phyloP scores from a whole-genome alignment of 2,113 vertebrate species.

The Pelecanus crispus region DNA sequence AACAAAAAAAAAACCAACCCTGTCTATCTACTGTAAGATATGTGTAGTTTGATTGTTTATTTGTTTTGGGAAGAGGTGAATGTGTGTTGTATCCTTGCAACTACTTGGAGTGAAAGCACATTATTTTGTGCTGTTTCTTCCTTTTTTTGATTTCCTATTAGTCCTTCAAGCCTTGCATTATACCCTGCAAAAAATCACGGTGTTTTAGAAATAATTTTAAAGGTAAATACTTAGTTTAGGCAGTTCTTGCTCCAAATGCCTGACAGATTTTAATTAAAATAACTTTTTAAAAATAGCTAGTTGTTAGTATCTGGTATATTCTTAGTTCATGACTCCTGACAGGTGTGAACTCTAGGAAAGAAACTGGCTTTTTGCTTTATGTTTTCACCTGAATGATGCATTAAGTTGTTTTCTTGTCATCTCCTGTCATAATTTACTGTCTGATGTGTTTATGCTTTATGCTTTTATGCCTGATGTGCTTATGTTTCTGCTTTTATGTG shows the following conservation, averaged over 20 bases:
- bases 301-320: not conserved
- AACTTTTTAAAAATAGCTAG: not conserved
- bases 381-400: not conserved
- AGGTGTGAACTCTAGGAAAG: not conserved
- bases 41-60: not conserved
- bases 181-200: not conserved
- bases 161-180: not conserved
- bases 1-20: not conserved
- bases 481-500: too few species aligned
- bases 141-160: not conserved
- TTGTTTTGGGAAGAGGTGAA: not conserved
- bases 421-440: not conserved
- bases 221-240: not conserved
- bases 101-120: not conserved
- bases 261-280: not conserved
- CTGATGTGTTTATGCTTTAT: too few species aligned
- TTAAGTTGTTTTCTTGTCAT: not conserved
- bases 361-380: not conserved
- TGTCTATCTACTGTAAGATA: not conserved
- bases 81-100: accelerated
- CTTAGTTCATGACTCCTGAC: not conserved
- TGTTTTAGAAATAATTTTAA: not conserved
- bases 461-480: too few species aligned
- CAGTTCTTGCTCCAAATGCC: not conserved
- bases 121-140: not conserved